These are phyloP conservation scores for Scolopax bukidnonensis DNA, from an alignment of 2,797 vertebrate species.

Conservation along the genomic window DNA sequence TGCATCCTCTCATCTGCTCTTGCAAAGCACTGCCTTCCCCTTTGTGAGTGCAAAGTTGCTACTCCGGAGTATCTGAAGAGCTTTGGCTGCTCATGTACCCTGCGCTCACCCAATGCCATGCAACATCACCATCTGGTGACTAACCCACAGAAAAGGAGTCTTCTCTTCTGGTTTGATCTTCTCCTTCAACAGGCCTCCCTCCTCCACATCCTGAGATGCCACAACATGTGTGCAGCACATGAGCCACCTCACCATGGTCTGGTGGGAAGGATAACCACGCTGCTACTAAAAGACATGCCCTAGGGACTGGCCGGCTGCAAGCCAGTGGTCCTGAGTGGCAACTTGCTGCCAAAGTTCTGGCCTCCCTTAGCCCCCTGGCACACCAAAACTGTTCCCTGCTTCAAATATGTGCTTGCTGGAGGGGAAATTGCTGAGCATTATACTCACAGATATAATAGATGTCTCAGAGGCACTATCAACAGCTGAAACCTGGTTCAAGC, in stretches of 20 bases:
- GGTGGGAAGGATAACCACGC: neutral
- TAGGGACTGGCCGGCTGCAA: accelerated
- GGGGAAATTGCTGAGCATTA: neutral
- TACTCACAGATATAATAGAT: neutral
- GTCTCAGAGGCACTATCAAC: neutral
- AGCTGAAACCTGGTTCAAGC: neutral
- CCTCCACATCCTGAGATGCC: neutral
- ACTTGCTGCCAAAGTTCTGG: neutral
- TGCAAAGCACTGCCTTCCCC: neutral
- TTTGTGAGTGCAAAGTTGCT: neutral
- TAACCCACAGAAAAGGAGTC: neutral
- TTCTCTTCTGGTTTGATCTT: neutral
- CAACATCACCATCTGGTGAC: neutral
- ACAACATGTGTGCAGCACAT: accelerated
- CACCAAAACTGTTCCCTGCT: neutral
- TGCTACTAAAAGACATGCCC: accelerated
- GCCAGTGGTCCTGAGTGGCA: neutral
- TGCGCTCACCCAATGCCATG: neutral
- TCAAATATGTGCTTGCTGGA: neutral
- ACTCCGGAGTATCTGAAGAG: neutral
- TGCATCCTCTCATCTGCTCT: neutral
- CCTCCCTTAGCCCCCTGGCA: neutral
- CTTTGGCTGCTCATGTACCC: neutral
- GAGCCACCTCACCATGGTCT: neutral
- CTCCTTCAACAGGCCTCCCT: neutral